Evolutionary conservation across 1,140 invertebrate species (phyloP), one percentile per base, ranked within the genome.

Genomic region (Drosophila watanabei): DNA sequence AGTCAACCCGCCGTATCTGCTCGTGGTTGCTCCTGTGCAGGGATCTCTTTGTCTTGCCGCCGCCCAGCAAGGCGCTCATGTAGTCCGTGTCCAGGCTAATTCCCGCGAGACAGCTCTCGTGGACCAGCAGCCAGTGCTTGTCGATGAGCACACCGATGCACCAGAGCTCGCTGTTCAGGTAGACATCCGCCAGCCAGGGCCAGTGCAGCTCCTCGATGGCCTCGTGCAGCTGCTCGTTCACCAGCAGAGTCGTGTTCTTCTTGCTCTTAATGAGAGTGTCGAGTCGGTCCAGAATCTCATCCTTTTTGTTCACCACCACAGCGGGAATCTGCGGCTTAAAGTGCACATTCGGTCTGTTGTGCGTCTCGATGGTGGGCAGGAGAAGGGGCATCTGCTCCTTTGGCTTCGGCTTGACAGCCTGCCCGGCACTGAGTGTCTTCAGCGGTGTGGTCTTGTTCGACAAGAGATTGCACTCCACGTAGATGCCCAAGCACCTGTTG

Each of bases 181-280:
- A 96, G 39, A 97, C 93, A 71, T 95, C 95, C 0, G 95, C 96
- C 69, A 95, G 93, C 96, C 96, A 97, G 2, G 96, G 96, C 94
- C 81, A 89, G 43, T 85, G 85, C 30, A 92, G 64, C 49, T 93
- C 91, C 35, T 92, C 81, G 10, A 88, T 79, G 46, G 81, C 87
- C 24, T 92, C 87, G 11, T 93, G 86, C 8, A 93, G 62, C 41
- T 93, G 51, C 24, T 93, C 78, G 52, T 93, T 72, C 4, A 92
- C 84, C 51, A 93, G 16, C 57, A 93, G 24, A 1, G 79, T 84
- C 41, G 86, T 90, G 54, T 93, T 93, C 32, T 86, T 92, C 54
- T 88, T 90, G 54, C 41, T 76, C 54, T 92, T 87, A 9, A 92
- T 88, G 11, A 92, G 37, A 5, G 65, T 56, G 2, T 92, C 81